Evolutionary conservation across 2,113 vertebrate species (phyloP).

Genomic region (Macrotis lagotis): DNA sequence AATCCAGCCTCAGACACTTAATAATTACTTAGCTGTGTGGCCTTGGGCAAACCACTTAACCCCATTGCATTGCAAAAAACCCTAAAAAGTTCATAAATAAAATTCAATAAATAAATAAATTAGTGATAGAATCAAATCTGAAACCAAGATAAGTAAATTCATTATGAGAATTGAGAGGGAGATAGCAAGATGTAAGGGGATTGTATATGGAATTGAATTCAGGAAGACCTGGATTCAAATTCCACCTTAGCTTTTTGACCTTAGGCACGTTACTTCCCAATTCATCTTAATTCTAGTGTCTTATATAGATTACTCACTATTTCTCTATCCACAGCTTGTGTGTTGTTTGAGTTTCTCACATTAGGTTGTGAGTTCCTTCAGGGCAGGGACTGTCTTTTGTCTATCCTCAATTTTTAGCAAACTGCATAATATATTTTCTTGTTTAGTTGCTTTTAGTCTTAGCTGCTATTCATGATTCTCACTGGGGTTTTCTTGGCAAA

Average conservation of each 20-base stretch:
- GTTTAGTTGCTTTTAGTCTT: neutral
- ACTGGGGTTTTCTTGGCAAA: neutral
- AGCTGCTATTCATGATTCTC: neutral
- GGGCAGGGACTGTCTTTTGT: neutral
- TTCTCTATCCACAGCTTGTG: neutral
- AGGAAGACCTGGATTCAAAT: neutral
- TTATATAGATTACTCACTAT: neutral
- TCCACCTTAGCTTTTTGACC: too few relatives aligned
- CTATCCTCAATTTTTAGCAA: neutral
- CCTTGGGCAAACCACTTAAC: too few relatives aligned
- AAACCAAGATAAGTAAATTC: conserved; percentile 8
- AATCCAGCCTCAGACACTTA: too few relatives aligned
- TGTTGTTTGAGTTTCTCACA: neutral
- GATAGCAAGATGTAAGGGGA: neutral
- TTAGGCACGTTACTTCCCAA: neutral
- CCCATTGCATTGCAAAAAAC: too few relatives aligned
- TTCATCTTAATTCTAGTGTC: neutral
- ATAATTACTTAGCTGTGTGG: too few relatives aligned
- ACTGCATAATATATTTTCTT: neutral
- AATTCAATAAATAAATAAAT: too few relatives aligned
- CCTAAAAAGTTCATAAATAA: too few relatives aligned
- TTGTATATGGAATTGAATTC: neutral
- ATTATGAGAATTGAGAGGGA: neutral
- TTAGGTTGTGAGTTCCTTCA: neutral
- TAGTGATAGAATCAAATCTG: too few relatives aligned